Evolutionary conservation across 2,888 invertebrate genomes (phyloP), one percentile per base, ranked within the genome.

Genomic region (Xylocampa areola): DNA sequence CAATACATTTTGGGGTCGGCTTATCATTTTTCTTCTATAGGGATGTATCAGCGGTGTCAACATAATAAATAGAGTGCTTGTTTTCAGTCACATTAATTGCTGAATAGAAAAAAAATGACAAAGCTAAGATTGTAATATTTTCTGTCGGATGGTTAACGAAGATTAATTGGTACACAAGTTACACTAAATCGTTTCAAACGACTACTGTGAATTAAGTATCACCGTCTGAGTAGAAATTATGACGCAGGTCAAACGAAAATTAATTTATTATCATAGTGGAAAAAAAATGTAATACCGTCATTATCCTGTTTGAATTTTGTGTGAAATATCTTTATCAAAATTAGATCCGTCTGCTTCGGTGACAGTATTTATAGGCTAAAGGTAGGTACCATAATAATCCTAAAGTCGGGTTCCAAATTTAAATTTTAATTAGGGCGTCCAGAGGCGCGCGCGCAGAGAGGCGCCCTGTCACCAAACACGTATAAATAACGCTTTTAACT

Each of bases 401-500:
- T 75, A 59, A 78, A 85, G 79, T 81, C 73, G 76, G 74, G 77
- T 71, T 89, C 84, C 84, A 86, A 86, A 89, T 86, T 89, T 85
- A 86, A 87, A 87, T 85, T 87, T 89, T 84, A 90, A 91, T 91
- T 89, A 83, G 90, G 86, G 77, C 88, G 82, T 73, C 61, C 73
- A 70, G 79, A 79, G 79, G 80, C 81, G 82, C 76, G 60, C 79
- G 79, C 81, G 82, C 76, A 65, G 80, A 68, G 76, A 77, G 81
- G 75, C 78, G 79, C 68, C 80, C 75, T 86, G 86, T 85, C 87
- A 84, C 84, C 85, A 84, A 85, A 85, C 81, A 83, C 69, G 76
- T 85, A 87, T 86, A 88, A 87, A 88, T 88, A 87, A 86, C 82
- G 79, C 81, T 85, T 85, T 88, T 84, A 85, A 79, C 73, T 76